Evolutionary conservation across 35 echinoderm and acorn worm genomes (phyloP).

Genomic region (Apostichopus japonicus): DNA sequence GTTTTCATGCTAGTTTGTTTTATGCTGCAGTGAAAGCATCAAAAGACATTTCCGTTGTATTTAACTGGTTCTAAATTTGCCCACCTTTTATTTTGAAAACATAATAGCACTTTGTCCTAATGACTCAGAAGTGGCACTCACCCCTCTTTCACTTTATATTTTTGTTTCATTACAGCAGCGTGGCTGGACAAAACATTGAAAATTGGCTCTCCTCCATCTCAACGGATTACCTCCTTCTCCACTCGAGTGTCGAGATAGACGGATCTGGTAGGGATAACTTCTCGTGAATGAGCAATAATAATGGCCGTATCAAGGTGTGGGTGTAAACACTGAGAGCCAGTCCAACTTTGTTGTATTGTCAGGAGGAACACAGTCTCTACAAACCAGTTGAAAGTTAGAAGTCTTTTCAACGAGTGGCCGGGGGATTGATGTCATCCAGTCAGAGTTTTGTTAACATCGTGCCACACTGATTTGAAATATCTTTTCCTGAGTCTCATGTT

Average conservation of each 20-base stretch:
- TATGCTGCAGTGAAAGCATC: too few relatives aligned
- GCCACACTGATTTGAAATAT: conserved; percentile 24
- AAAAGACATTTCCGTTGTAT: too few relatives aligned
- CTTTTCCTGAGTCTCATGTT: conserved; percentile 41
- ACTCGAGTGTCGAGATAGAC: too few relatives aligned
- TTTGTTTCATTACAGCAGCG: not conserved
- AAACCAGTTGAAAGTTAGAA: not conserved
- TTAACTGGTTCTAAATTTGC: not conserved
- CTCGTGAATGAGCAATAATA: conserved; percentile 14
- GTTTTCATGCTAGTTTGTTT: too few relatives aligned
- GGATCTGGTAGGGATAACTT: too few relatives aligned
- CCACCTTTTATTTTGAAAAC: not conserved
- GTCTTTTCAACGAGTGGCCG: not conserved
- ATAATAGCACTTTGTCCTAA: too few relatives aligned
- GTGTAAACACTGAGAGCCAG: conserved; percentile 31
- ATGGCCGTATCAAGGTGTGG: conserved; percentile 42
- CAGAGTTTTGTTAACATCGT: not conserved
- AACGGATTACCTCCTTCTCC: not conserved
- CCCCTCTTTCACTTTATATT: not conserved
- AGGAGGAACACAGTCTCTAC: not conserved
- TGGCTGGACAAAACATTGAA: not conserved
- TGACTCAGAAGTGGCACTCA: too few relatives aligned
- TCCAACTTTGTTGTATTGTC: conserved; percentile 13
- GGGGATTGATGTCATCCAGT: conserved; percentile 16
- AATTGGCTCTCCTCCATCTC: not conserved